Evolutionary conservation across 2,113 vertebrate species (phyloP).

Genomic region (Baryphthengus martii): DNA sequence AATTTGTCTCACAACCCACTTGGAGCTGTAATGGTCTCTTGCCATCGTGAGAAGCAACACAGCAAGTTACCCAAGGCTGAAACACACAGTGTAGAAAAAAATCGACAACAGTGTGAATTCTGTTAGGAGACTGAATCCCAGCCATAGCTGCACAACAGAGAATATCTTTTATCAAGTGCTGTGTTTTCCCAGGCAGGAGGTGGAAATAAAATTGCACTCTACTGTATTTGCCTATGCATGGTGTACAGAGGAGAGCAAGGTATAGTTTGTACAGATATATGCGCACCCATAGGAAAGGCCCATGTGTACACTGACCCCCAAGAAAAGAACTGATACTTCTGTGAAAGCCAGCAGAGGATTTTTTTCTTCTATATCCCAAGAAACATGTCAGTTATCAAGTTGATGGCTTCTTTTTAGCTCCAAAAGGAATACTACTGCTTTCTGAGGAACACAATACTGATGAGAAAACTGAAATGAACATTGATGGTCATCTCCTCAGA

Average conservation of each 20-base stretch:
- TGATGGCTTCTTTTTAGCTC: not conserved
- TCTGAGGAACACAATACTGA: not conserved
- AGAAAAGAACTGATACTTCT: not conserved
- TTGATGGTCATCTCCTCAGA: not conserved
- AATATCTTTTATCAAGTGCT: not conserved
- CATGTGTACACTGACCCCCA: rapidly evolving
- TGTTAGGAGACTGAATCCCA: not conserved
- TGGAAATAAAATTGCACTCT: not conserved
- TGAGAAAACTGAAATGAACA: not conserved
- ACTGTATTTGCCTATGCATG: not conserved
- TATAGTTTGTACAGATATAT: too few species aligned
- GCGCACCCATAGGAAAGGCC: not conserved
- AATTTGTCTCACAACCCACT: not conserved
- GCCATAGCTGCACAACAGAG: not conserved
- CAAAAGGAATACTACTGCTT: not conserved
- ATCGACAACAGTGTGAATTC: not conserved
- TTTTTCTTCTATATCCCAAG: not conserved
- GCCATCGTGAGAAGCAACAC: not conserved
- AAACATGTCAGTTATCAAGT: not conserved
- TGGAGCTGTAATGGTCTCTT: not conserved
- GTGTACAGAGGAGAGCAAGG: not conserved
- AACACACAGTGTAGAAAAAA: not conserved
- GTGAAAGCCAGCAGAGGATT: not conserved
- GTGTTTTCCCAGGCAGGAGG: not conserved
- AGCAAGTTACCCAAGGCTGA: not conserved